phyloP scores from a whole-genome alignment of 2,797 vertebrate genomes.

The Argyrosomus regius region DNA sequence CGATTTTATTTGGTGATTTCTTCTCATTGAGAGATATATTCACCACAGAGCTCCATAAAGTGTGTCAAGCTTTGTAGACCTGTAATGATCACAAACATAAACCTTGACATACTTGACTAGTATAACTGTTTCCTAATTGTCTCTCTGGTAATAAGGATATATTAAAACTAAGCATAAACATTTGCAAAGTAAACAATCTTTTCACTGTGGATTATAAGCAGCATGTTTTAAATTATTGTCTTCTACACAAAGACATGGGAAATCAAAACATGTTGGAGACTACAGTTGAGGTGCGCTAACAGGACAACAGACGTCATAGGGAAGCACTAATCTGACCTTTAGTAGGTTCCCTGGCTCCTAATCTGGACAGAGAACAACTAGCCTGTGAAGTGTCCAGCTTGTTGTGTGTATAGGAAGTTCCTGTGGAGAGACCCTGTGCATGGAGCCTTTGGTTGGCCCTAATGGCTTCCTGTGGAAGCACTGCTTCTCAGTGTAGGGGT shows the following conservation, averaged over 20 bases:
- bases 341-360: slow-evolving; percentile 16
- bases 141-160: slow-evolving; percentile 23
- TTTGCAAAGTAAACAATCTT: slow-evolving; percentile 9
- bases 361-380: slow-evolving; percentile 21
- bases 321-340: slow-evolving; percentile 39
- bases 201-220: slow-evolving; percentile 11
- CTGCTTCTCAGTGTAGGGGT: slow-evolving; percentile 70
- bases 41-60: slow-evolving; percentile 41
- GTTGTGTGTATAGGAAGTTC: slow-evolving; percentile 73
- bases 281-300: background rate
- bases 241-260: slow-evolving; percentile 16
- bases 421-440: slow-evolving; percentile 71
- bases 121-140: slow-evolving; percentile 36
- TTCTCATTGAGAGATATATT: slow-evolving; percentile 53
- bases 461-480: slow-evolving; percentile 83
- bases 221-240: slow-evolving; percentile 15
- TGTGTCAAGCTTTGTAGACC: slow-evolving; percentile 42
- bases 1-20: slow-evolving; percentile 66
- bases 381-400: slow-evolving; percentile 55
- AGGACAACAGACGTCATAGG: slow-evolving; percentile 12
- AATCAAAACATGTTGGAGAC: slow-evolving; percentile 7
- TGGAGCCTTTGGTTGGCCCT: slow-evolving; percentile 61
- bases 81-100: slow-evolving; percentile 30
- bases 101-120: slow-evolving; percentile 10
- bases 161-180: slow-evolving; percentile 29